Base-by-base conservation (phyloP, 2,113 vertebrate genomes). In the Dendrocopos noguchii region DNA sequence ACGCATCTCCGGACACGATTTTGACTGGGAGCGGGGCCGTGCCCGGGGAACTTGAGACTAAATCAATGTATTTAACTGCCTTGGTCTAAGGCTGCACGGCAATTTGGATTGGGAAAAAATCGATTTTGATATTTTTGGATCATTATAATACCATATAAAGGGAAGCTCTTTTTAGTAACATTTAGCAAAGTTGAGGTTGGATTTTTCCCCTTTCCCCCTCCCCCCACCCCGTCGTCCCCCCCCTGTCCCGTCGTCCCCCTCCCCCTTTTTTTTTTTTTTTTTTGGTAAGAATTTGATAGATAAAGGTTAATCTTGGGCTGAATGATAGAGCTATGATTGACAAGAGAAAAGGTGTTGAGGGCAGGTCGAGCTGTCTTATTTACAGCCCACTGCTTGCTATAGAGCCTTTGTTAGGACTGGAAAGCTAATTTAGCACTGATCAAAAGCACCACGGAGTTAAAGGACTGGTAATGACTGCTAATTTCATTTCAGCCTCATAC, bases 381-480 rank as follows among this genome's bases (percentile, higher is more conserved):
- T 98, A 98, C 98, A 97, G 97, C 98, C 97, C 97, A 97, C 97
- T 96, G 97, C 97, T 98, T 97, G 98, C 97, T 97, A 97, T 97
- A 96, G 97, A 97, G 97, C 94, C 98, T 98, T 98, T 98, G 98
- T 98, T 97, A 97, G 97, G 97, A 96, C 97, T 97, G 98, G 96
- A 98, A 98, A 98, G 98, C 98, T 98, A 98, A 98, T 98, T 98
- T 98, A 97, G 97, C 95, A 97, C 98, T 98, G 98, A 98, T 98
- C 98, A 98, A 98, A 98, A 98, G 98, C 97, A 97, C 97, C 97
- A 97, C 97, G 86, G 98, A 98, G 98, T 98, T 98, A 98, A 98
- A 98, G 98, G 98, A 97, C 97, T 98, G 97, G 97, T 98, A 98
- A 98, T 98, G 98, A 98, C 98, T 98, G 98, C 98, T 98, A 98